Conservation (phyloP, 2,888 invertebrate species). For the Rotaria macrura region DNA sequence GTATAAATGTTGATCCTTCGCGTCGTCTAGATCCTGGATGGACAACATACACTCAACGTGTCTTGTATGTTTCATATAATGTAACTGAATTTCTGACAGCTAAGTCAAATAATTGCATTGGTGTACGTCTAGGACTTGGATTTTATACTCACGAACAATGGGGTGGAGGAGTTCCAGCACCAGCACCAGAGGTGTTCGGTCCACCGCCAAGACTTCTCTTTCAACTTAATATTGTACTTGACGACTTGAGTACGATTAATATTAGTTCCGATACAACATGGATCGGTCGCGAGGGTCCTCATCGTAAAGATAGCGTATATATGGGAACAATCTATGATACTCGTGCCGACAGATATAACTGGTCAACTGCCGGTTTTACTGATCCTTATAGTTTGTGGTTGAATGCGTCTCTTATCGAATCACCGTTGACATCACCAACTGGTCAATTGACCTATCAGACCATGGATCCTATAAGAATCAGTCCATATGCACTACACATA, state of each 20-base stretch:
- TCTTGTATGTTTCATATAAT: neutral
- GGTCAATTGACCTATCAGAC: neutral
- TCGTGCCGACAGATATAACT: neutral
- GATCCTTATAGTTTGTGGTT: neutral
- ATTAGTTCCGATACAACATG: neutral
- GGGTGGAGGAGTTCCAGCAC: neutral
- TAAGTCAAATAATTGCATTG: neutral
- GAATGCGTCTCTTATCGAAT: neutral
- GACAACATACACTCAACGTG: neutral
- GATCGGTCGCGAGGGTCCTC: neutral
- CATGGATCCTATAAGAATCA: conserved; percentile 14
- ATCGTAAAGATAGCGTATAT: neutral
- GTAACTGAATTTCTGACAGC: neutral
- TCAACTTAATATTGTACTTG: neutral
- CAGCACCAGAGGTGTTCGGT: neutral
- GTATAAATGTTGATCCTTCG: neutral
- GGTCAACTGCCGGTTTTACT: neutral
- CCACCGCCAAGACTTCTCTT: neutral
- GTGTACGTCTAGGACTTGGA: neutral
- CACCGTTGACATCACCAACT: neutral
- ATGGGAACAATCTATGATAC: neutral
- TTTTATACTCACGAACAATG: neutral
- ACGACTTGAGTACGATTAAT: neutral
- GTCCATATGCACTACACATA: neutral
- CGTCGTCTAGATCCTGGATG: neutral